phyloP scores from a whole-genome alignment of 1,140 invertebrate species.

The Hycleus phaleratus region DNA sequence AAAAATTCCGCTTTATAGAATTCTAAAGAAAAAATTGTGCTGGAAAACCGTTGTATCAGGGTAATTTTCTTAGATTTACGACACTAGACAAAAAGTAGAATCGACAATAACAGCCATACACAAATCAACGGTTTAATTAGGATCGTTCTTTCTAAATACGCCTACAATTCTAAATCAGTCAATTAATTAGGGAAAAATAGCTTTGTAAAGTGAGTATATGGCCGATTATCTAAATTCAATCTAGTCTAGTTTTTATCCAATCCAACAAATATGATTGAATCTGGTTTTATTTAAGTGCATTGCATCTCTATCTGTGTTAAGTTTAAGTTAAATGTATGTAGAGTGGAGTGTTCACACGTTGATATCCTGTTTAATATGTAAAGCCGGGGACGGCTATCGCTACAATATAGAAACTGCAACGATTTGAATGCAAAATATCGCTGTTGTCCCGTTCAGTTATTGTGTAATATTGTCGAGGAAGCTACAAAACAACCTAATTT shows the following conservation, averaged over 20 bases:
- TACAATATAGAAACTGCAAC: constrained; percentile 6
- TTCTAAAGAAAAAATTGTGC: too few species aligned
- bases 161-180: too few species aligned
- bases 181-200: background rate
- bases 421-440: constrained; percentile 11
- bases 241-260: background rate
- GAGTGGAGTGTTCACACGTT: constrained; percentile 13
- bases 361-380: constrained; percentile 14
- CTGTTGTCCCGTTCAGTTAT: constrained; percentile 1
- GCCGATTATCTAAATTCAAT: background rate
- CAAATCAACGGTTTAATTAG: too few species aligned
- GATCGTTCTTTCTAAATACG: too few species aligned
- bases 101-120: too few species aligned
- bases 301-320: background rate
- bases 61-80: too few species aligned
- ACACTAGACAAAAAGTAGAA: too few species aligned
- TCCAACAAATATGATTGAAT: too few species aligned
- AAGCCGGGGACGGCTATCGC: constrained; percentile 2
- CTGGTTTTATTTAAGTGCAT: too few species aligned
- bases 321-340: constrained; percentile 7
- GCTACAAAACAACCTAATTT: constrained; percentile 13
- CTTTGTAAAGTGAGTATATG: too few species aligned
- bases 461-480: constrained; percentile 4
- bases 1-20: too few species aligned
- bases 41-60: too few species aligned